A percentile compares a stretch with the other conserved stretches of the same genome.
Evolutionary conservation across 2,113 vertebrate genomes (phyloP).

Genomic region (Calonectris borealis): DNA sequence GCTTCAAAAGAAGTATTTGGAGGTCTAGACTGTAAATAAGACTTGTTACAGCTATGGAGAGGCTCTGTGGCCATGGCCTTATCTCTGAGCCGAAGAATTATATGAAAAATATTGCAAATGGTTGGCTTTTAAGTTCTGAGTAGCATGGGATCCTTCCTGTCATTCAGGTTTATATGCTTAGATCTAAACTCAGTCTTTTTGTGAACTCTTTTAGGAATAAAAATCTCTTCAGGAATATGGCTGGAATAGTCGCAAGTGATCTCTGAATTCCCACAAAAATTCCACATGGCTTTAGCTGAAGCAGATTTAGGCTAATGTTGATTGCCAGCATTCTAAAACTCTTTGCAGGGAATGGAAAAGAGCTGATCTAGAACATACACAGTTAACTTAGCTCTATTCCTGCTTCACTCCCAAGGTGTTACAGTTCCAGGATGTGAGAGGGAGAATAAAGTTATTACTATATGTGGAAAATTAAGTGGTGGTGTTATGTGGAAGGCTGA

Average conservation of each 20-base stretch:
- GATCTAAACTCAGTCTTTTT: background rate
- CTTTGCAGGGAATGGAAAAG: background rate
- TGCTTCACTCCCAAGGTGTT: background rate
- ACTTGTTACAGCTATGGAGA: background rate
- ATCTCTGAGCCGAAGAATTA: background rate
- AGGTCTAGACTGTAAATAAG: background rate
- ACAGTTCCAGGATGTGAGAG: background rate
- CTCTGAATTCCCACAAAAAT: background rate
- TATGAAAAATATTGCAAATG: background rate
- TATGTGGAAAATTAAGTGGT: background rate
- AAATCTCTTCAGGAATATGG: background rate
- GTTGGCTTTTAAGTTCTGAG: background rate
- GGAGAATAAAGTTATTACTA: background rate
- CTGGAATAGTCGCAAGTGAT: background rate
- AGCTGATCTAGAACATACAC: background rate
- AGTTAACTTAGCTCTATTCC: background rate
- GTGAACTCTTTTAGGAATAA: background rate
- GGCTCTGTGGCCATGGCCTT: background rate
- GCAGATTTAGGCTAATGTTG: background rate
- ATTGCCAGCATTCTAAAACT: background rate
- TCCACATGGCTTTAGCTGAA: background rate
- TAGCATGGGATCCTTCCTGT: background rate
- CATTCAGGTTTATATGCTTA: background rate
- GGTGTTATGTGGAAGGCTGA: background rate
- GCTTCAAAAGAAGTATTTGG: background rate